These are phyloP conservation scores for Entomyzon cyanotis DNA, from an alignment of 2,113 vertebrate species.

Conservation along the genomic window DNA sequence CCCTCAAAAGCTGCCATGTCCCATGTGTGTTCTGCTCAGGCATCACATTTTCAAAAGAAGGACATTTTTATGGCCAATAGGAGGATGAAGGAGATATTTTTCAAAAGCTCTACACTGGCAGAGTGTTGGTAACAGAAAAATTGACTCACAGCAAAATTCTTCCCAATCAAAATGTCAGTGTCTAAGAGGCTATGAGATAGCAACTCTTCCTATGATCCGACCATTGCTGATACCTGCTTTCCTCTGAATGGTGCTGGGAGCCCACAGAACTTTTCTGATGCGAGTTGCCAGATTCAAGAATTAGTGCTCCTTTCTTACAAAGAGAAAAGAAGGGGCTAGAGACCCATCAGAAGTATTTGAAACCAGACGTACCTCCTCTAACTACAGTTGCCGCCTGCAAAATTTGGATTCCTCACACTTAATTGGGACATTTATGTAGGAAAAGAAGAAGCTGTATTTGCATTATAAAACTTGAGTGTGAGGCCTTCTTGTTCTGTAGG, in stretches of 20 bases:
- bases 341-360: background rate
- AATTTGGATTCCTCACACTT: background rate
- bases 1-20: background rate
- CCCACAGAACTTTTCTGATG: background rate
- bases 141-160: background rate
- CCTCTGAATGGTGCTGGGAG: background rate
- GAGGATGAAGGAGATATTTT: background rate
- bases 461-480: background rate
- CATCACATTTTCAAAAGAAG: background rate
- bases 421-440: background rate
- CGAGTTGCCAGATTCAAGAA: background rate
- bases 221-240: background rate
- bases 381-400: background rate
- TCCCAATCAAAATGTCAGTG: background rate
- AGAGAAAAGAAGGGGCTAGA: background rate
- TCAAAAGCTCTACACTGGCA: background rate
- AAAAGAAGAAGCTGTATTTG: background rate
- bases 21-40: background rate
- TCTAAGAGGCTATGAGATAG: background rate
- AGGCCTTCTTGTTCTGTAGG: background rate
- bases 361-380: background rate
- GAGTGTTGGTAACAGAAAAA: background rate
- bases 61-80: background rate
- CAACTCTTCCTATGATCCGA: background rate
- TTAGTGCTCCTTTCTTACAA: background rate